Evolutionary conservation across 2,113 vertebrate genomes (phyloP), one percentile per base, ranked within the genome.

Genomic region (Chionodraco myersi): DNA sequence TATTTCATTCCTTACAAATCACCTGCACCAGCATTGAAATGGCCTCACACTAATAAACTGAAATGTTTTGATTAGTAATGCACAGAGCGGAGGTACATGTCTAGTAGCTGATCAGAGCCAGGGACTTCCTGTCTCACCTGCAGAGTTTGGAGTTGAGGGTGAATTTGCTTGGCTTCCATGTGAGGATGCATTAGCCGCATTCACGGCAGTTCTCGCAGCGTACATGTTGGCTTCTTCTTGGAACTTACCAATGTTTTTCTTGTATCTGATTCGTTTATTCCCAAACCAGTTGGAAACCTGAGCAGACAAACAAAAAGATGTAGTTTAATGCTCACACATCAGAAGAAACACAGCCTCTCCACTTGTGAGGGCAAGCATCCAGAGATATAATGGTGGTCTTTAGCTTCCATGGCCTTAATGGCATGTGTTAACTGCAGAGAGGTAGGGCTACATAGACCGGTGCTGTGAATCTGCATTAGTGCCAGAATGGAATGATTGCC

Each of bases 201-300:
- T 99, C 90, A 99, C 98, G 91, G 98, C 98, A 71, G 98, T 99
- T 96, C 97, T 99, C 95, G 98, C 98, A 92, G 98, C 98, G 93
- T 99, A 99, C 96, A 99, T 98, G 96, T 99, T 99, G 96, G 98
- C 98, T 96, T 99, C 98, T 94, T 99, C 98, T 95, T 99, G 98
- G 94, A 99, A 99, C 96, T 99, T 99, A 95, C 98, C 98, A 95
- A 99, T 99, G 97, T 99, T 99, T 96, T 99, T 99, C 97, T 99
- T 99, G 96, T 99, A 99, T 94, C 98, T 96, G 97, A 99, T 99
- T 96, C 98, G 96, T 94, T 99, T 99, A 96, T 99, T 99, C 95
- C 98, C 98, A 94, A 99, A 99, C 98, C 98, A 99, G 97, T 99
- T 99, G 95, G 98, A 99, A 95, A 99, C 98, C 98, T 99, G 93